Evolutionary conservation across 2,888 invertebrate species (phyloP).

Genomic region (Tachina fera): DNA sequence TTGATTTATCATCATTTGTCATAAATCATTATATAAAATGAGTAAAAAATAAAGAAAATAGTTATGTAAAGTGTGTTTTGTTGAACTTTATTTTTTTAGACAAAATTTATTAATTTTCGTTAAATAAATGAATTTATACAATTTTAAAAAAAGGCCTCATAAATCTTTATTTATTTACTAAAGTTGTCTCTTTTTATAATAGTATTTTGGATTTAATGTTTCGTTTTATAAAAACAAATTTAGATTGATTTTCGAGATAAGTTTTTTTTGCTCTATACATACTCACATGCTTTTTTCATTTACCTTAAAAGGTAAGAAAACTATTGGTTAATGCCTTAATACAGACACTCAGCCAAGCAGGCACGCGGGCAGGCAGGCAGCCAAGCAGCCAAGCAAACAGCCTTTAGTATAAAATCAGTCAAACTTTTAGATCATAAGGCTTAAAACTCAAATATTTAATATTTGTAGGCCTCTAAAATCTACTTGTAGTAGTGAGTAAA

Average conservation of each 20-base stretch:
- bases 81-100: not conserved
- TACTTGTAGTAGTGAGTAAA: slow-evolving; percentile 12
- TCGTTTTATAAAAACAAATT: slow-evolving; percentile 1
- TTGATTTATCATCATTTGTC: slow-evolving; percentile 71
- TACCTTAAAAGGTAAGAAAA: slow-evolving; percentile 65
- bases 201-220: slow-evolving; percentile 42
- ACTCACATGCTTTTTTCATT: slow-evolving; percentile 19
- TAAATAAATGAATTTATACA: slow-evolving; percentile 47
- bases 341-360: slow-evolving; percentile 40
- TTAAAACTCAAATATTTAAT: slow-evolving; percentile 24
- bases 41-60: not conserved
- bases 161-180: slow-evolving; percentile 68
- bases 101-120: slow-evolving; percentile 19
- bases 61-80: not conserved
- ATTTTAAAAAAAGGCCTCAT: slow-evolving; percentile 67
- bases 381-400: slow-evolving; percentile 12
- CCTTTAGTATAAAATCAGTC: slow-evolving; percentile 14
- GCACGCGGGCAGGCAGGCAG: slow-evolving; percentile 22
- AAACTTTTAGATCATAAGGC: slow-evolving; percentile 24
- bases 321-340: slow-evolving; percentile 66
- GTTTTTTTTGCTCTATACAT: slow-evolving; percentile 4
- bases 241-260: slow-evolving; percentile 65
- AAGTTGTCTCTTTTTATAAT: slow-evolving; percentile 39
- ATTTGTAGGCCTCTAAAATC: slow-evolving; percentile 46
- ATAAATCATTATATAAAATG: slow-evolving; percentile 58